These are phyloP conservation scores for Acipenser oxyrinchus DNA, from an alignment of 2,797 vertebrate genomes.

Conservation along the genomic window DNA sequence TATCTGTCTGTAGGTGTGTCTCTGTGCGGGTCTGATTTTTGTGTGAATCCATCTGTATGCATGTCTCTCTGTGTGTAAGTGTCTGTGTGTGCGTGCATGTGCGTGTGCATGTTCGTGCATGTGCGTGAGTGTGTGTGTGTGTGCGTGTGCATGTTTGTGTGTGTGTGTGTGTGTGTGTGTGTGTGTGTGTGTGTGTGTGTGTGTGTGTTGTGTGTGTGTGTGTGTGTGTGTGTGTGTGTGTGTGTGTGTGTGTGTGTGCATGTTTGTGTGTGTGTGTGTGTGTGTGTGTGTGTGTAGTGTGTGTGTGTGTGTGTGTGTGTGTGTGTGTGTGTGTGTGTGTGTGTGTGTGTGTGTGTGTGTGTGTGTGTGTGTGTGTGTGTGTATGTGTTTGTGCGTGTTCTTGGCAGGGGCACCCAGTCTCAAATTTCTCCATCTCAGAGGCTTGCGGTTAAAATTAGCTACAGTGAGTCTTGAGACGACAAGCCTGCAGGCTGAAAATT, in stretches of 20 bases:
- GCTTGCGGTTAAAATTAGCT: no score
- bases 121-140: slow-evolving; percentile 1
- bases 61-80: background rate
- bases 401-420: no score
- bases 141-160: background rate
- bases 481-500: no score
- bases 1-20: slow-evolving; percentile 1
- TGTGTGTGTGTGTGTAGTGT: background rate
- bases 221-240: background rate
- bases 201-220: background rate
- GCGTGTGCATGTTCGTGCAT: background rate
- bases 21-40: background rate
- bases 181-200: background rate
- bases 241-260: background rate
- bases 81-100: background rate
- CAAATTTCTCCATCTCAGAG: no score
- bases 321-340: background rate
- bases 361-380: background rate
- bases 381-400: background rate
- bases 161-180: background rate
- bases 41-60: no score
- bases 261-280: background rate
- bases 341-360: background rate
- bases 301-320: background rate
- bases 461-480: no score